Base-by-base conservation (phyloP, 2,113 vertebrate species). In the Willisornis vidua region DNA sequence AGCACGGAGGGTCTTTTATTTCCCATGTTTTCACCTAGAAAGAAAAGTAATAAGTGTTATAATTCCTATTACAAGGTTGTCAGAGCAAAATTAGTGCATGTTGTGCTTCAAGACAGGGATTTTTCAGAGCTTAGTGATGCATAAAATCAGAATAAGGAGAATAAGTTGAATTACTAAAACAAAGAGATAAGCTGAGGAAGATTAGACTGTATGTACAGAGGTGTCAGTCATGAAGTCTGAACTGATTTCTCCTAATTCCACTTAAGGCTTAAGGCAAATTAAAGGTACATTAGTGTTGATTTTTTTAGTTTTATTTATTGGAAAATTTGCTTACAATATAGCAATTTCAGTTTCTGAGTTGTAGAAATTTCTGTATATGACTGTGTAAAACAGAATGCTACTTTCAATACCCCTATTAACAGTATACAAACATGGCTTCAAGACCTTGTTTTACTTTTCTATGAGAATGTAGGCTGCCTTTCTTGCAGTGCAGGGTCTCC, bases 11-110 rank as follows among this genome's bases (percentile, higher is more conserved):
- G 28, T 86, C 73, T 94, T 89, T 62, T 90, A 79, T 16, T 72
- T 91, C 31, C 19, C 6, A 20, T 92, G 25, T 55, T 94, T 97
- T 97, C 87, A 95, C 82, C 83, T 57, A 33, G 45, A 80, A 92
- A 94, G 41, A 97, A 97, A 94, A 83, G 28, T 65, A 95, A 6
- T 85, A 92, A 88, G 71, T 95, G 74, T 93, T 97, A 89, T 93
- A 95, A 96, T 96, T 95, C 54, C 92, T 61, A 96, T 96, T 97
- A 97, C 43, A 93, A 95, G 72, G 49, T 78, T 97, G 94, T 97
- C 95, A 97, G 94, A 96, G 59, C 39, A 97, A 97, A 97, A 97
- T 96, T 95, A 98, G 93, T 76, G 87, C 80, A 95, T 12, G 66
- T 79, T 95, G 43, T 4, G 6, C 72, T 93, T 72, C 0, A 9